Evolutionary conservation across 2,113 vertebrate genomes (phyloP), one percentile per base, ranked within the genome.

Genomic region (Heliornis fulica): DNA sequence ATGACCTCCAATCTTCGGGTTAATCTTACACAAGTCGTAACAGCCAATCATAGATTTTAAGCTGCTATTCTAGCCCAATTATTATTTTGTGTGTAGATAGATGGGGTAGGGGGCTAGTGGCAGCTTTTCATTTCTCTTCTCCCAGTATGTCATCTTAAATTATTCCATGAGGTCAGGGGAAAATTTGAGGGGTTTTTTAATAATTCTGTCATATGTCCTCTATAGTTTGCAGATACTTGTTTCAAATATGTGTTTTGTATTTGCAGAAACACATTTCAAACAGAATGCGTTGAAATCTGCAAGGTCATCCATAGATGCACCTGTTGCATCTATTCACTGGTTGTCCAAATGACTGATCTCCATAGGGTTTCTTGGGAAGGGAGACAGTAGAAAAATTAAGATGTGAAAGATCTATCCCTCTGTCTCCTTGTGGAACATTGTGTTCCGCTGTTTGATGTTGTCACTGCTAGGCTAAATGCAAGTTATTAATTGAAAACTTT

Each of bases 391-490:
- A 57, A 90, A 28, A 28, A 11, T 5, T 22, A 36, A 54, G 29
- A 64, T 45, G 10, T 13, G 50, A 41, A 34, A 64, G 16, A 18
- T 57, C 1, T 61, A n/a, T n/a, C 59, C 43, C 54, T 69, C 34
- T 5, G 1, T 66, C 31, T 76, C 11, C 22, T 66, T 59, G 22
- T 79, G 43, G 29, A 59, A 83, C 0, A 0, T 50, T 63, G 28
- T 2, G 0, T 83, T 90, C 10, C 32, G 6, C 19, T 51, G 1
- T 51, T 87, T 68, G 26, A 15, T 74, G 2, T 56, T 84, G 17
- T 65, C 13, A 11, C 51, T 31, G 15, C 32, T 68, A 65, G 15
- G 36, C 41, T 31, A 66, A 92, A 78, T 26, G 12, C 14, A 26
- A 1, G 3, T 46, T 85, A 87, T 57, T 19, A 26, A 80, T 65